Conservation (phyloP, 1,140 invertebrate species). For the Cotesia typhae region DNA sequence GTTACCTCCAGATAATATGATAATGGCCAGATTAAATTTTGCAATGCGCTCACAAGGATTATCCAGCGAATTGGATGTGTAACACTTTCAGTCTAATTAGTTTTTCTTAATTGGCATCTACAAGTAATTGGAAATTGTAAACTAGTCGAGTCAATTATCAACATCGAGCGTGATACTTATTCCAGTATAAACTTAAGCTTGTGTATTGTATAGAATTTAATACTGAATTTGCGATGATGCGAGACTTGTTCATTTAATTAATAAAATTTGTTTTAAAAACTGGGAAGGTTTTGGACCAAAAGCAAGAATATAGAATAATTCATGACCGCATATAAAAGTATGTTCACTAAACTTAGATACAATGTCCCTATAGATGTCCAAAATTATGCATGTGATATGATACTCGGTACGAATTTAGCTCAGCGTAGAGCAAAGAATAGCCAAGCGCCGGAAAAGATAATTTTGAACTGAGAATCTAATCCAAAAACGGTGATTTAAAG, state of each 20-base stretch:
- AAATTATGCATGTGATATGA: too few relatives aligned
- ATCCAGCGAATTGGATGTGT: conserved; percentile 33
- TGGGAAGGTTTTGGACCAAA: too few relatives aligned
- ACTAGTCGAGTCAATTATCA: not conserved
- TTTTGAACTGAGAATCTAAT: not conserved
- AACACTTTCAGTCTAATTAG: conserved; percentile 36
- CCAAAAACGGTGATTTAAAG: conserved; percentile 1
- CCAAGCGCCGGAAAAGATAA: not conserved
- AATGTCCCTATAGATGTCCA: too few relatives aligned
- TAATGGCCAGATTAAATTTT: conserved; percentile 40
- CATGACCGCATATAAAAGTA: too few relatives aligned
- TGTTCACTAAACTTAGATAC: too few relatives aligned
- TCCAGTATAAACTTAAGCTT: too few relatives aligned
- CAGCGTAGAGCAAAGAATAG: not conserved
- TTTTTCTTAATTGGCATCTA: conserved; percentile 42
- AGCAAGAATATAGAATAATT: too few relatives aligned
- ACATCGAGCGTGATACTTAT: too few relatives aligned
- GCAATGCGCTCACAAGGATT: conserved; percentile 36
- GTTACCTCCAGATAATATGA: conserved; percentile 38
- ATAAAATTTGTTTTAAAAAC: too few relatives aligned
- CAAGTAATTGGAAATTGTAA: conserved; percentile 41
- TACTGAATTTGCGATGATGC: too few relatives aligned
- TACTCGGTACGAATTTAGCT: not conserved
- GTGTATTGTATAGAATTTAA: too few relatives aligned
- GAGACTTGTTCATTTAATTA: too few relatives aligned